These are phyloP conservation scores for Stenurella melanura DNA, from an alignment of 2,888 invertebrate genomes.

Conservation along the genomic window DNA sequence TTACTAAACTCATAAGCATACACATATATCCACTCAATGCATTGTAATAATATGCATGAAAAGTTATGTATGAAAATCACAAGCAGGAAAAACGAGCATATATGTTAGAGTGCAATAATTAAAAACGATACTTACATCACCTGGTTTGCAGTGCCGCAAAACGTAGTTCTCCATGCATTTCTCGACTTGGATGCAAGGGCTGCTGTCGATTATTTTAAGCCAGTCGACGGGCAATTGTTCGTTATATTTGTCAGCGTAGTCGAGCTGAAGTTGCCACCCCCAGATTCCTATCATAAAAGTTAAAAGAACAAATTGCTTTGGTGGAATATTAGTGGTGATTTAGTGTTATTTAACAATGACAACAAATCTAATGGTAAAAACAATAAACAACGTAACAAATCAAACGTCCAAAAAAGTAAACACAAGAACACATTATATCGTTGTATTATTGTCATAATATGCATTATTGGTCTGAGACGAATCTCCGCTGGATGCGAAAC, in stretches of 20 bases:
- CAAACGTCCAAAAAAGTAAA: no score
- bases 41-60: no score
- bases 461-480: no score
- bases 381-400: no score
- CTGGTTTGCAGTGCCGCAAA: constrained; percentile 67
- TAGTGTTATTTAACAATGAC: neutral
- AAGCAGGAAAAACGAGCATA: neutral
- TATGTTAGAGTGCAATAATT: neutral
- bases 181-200: constrained; percentile 76
- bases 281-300: constrained; percentile 45
- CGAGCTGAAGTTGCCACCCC: constrained; percentile 71
- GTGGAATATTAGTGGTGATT: no score
- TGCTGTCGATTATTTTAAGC: constrained; percentile 78
- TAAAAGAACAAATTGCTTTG: neutral
- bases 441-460: no score
- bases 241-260: constrained; percentile 77
- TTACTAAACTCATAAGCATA: no score
- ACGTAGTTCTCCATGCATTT: constrained; percentile 64
- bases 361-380: neutral
- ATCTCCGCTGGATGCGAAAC: no score
- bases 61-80: neutral
- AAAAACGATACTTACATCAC: constrained; percentile 66
- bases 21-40: no score
- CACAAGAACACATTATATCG: no score
- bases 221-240: constrained; percentile 84